A percentile compares a stretch with the other conserved stretches of the same genome.
Conservation (phyloP, 2,113 vertebrate genomes). For the Pangasianodon hypophthalmus region DNA sequence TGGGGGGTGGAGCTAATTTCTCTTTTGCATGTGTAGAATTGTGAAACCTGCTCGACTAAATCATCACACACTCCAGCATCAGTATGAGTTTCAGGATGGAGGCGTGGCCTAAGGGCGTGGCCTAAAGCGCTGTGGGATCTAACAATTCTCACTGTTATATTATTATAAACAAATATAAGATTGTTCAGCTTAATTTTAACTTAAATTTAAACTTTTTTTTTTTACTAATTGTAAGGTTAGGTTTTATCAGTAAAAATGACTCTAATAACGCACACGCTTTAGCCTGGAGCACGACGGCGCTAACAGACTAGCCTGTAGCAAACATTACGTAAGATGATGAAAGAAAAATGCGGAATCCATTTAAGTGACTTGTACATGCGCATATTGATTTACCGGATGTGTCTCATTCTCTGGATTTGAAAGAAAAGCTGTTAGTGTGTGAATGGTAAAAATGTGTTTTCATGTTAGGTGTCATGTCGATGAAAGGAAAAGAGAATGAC, state of each 20-base stretch:
- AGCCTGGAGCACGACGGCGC: neutral
- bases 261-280: neutral
- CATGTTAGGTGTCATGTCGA: slow-evolving; percentile 18
- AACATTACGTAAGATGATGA: neutral
- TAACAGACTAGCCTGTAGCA: neutral
- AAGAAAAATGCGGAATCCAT: neutral
- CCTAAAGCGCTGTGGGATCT: neutral
- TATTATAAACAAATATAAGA: neutral
- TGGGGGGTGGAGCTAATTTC: neutral
- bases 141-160: neutral
- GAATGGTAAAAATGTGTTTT: neutral
- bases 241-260: neutral
- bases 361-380: neutral
- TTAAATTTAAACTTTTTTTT: neutral
- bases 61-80: neutral
- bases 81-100: neutral
- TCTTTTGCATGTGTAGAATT: neutral
- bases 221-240: neutral
- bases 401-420: neutral
- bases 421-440: neutral
- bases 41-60: neutral
- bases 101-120: neutral
- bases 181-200: neutral
- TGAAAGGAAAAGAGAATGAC: slow-evolving; percentile 22
- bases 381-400: neutral